Percentiles rank a stretch among this genome's conserved stretches.
Conservation (phyloP, 2,113 vertebrate species). For the Embiotoca jacksoni region DNA sequence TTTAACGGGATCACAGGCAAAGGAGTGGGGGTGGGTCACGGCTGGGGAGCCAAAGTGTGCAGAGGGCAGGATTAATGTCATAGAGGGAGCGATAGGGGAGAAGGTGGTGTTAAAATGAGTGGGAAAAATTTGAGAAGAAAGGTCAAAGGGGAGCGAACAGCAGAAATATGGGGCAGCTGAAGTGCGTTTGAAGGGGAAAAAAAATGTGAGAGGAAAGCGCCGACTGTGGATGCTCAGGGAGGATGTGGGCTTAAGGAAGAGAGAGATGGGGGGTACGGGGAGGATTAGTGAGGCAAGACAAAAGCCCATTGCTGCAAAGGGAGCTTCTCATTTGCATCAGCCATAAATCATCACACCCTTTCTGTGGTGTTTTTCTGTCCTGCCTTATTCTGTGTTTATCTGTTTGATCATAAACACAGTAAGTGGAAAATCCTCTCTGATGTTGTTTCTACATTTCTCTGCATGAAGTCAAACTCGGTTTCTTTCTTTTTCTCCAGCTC, state of each 20-base stretch:
- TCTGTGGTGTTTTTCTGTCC: slow-evolving; percentile 9
- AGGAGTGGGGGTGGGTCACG: slow-evolving; percentile 39
- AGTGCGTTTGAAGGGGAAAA: slow-evolving; percentile 13
- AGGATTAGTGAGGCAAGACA: slow-evolving; percentile 74
- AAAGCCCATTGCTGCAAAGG: slow-evolving; percentile 56
- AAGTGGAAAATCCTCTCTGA: slow-evolving; percentile 3
- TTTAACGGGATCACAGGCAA: slow-evolving; percentile 70
- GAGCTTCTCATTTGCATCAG: slow-evolving; percentile 60
- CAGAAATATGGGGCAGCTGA: slow-evolving; percentile 17
- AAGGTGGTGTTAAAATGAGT: slow-evolving; percentile 47
- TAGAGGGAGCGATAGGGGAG: slow-evolving; percentile 21
- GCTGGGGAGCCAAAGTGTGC: slow-evolving; percentile 33
- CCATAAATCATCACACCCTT: slow-evolving; percentile 63
- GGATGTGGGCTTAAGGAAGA: slow-evolving; percentile 57
- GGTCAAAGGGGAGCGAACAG: slow-evolving; percentile 40
- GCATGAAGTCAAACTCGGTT: slow-evolving; percentile 3
- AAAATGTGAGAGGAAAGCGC: slow-evolving; percentile 28
- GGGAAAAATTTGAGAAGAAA: slow-evolving; percentile 24
- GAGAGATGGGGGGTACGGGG: slow-evolving; percentile 38
- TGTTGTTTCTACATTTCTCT: slow-evolving; percentile 12
- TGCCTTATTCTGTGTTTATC: slow-evolving; percentile 28
- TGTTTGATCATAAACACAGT: slow-evolving; percentile 41
- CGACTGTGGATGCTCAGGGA: slow-evolving; percentile 21
- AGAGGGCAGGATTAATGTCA: slow-evolving; percentile 49
- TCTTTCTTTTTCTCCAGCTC: background rate